Evolutionary conservation across 2,113 vertebrate species (phyloP), one percentile per base, ranked within the genome.

Genomic region (Muntiacus reevesi): DNA sequence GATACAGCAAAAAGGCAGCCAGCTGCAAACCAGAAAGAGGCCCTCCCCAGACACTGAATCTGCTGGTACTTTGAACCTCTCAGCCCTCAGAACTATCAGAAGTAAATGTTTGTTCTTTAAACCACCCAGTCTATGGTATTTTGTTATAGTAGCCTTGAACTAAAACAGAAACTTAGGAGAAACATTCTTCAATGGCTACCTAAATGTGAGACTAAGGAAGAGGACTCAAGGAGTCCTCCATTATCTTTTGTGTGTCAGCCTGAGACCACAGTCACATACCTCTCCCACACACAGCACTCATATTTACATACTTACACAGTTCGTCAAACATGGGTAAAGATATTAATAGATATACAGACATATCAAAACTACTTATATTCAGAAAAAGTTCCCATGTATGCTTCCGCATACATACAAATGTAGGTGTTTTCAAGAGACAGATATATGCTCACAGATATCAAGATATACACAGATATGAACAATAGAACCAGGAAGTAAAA

Each of bases 321-420:
- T n/a, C 15, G 9, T 71, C 74, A 74, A 85, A 95, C 86, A 17
- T 85, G n/a, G 36, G 79, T 36, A 87, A 33, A 91, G 30, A 71
- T 43, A 74, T 74, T 74, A 74, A 43, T 2, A 92, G 12, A 79
- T 40, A 83, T 28, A 59, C n/a, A 96, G 45, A 74, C 16, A 92
- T 52, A 84, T 60, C 27, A 45, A 90, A 91, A 86, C 8, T 40
- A 71, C 30, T 96, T 85, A 89, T 15, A 94, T 60, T 90, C 54
- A 93, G 86, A 74, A 93, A 97, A 97, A 91, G 43, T 52, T 76
- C 17, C 47, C 87, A 76, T 43, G 36, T 83, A 40, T 59, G 40
- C 36, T 93, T 89, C 43, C 79, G 12, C 33, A 94, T 15, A 91
- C 25, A 86, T 54, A 74, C 15, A 60, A 74, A 62, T 89, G 64